Conservation (phyloP, 2,797 vertebrate species). For the Siniperca undulata region DNA sequence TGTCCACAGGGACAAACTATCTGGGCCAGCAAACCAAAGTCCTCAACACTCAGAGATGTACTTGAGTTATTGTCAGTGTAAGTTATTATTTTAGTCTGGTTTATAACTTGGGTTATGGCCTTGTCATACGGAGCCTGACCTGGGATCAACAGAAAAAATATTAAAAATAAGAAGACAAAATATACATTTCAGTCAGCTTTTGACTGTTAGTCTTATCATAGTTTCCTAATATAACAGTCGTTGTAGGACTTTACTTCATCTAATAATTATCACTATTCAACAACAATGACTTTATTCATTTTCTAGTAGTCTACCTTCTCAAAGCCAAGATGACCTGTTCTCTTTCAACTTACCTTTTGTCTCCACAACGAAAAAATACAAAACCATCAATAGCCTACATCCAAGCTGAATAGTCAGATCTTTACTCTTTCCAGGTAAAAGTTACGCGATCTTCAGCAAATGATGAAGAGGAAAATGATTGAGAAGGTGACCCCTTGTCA, state of each 20-base stretch:
- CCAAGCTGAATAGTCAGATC: not conserved
- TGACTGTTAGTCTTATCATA: not conserved
- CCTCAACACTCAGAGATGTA: constrained; percentile 45
- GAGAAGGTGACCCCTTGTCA: constrained; percentile 40
- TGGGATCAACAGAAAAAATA: not conserved
- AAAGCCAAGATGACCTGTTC: not conserved
- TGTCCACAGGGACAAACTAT: constrained; percentile 69
- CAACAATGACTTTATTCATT: not conserved
- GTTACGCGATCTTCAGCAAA: constrained; percentile 16
- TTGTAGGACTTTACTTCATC: not conserved
- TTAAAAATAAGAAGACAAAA: not conserved
- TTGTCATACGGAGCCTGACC: not conserved
- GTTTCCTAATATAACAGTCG: not conserved
- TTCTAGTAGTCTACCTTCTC: not conserved
- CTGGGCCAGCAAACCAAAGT: constrained; percentile 71
- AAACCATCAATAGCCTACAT: constrained; percentile 18
- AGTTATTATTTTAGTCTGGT: constrained; percentile 27
- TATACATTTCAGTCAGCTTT: not conserved
- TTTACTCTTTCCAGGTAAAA: constrained; percentile 21
- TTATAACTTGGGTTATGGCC: constrained; percentile 6
- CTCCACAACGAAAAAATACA: constrained; percentile 22
- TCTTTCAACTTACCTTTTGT: constrained; percentile 65
- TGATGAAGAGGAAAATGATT: constrained; percentile 11
- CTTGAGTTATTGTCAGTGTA: constrained; percentile 47
- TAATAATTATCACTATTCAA: not conserved